Evolutionary conservation across 2,888 invertebrate genomes (phyloP).

Genomic region (Apamea crenata): DNA sequence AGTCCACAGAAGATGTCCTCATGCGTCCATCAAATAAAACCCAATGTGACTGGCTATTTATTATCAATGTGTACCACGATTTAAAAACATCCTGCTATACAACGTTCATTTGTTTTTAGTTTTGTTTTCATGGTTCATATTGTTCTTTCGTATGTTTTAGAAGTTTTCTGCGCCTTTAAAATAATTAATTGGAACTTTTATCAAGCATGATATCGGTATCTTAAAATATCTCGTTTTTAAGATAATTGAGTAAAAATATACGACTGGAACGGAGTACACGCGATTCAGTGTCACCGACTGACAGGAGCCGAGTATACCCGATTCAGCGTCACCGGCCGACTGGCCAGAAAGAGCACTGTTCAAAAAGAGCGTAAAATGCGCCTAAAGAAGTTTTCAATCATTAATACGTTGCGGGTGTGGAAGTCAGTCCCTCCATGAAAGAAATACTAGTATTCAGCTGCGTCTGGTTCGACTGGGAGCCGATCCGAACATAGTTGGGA

Average conservation of each 20-base stretch:
- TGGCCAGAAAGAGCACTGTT: too few species aligned
- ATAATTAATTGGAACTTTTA: background rate
- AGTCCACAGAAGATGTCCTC: slow-evolving; percentile 18
- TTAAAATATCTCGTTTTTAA: background rate
- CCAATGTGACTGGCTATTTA: background rate
- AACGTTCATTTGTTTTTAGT: slow-evolving; percentile 29
- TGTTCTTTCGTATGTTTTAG: slow-evolving; percentile 30
- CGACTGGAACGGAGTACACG: background rate
- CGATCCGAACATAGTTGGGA: too few species aligned
- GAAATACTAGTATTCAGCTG: too few species aligned
- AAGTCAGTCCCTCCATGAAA: too few species aligned
- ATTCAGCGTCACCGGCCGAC: too few species aligned
- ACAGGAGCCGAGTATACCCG: too few species aligned
- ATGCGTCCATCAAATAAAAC: slow-evolving; percentile 24
- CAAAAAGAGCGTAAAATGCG: too few species aligned
- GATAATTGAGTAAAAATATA: too few species aligned
- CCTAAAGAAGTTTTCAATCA: too few species aligned
- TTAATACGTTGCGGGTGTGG: too few species aligned
- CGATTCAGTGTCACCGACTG: background rate
- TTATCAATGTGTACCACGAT: background rate
- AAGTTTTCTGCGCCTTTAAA: background rate
- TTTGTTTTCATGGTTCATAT: slow-evolving; percentile 17
- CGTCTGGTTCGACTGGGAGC: too few species aligned
- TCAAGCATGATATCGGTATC: background rate
- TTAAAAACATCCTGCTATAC: slow-evolving; percentile 31